Evolutionary conservation across 30 jellyfish, hydroid and myxozoan genomes (phyloP), one percentile per base, ranked within the genome.

Genomic region (Mastigias papua): DNA sequence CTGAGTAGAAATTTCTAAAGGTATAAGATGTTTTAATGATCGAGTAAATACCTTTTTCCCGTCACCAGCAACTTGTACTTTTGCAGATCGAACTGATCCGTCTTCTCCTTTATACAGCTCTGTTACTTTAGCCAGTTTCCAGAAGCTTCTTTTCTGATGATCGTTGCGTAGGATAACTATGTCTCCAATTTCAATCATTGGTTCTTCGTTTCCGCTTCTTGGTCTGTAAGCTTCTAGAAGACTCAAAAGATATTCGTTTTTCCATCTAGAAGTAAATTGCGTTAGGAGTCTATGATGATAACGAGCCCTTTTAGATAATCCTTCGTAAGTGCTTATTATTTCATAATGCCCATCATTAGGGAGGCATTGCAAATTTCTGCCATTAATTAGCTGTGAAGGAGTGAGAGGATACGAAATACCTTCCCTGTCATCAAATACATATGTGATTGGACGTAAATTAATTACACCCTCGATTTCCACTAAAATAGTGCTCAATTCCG

Each of bases 201-300:
- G 91, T 17, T 60, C 66, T 15, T 73, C 34, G 46, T 22, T 49
- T 58, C 20, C 65, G 8, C 22, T 63, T 67, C 64, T 80, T 28
- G 91, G 91, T 35, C 82, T 80, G 46, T 80, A 80, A 17, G 82
- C 91, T 48, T 80, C 91, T 37, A 80, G 35, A 15, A 80, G 91
- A 46, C 82, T 49, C 37, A 63, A 63, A 54, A 80, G 57, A 46
- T 80, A 80, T 22, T 80, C 91, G 29, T 80, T 80, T 64, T 67
- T 66, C 91, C 91, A 80, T 17, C 82, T 51, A 9, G 26, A 34
- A 10, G 73, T 4, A 63, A 80, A 80, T 13, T 80, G 81, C 6
- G 32, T 9, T n/a, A 80, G 48, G 25, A 63, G 46, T 30, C 30
- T 80, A 25, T 83, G 91, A 30, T 80, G 58, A 48, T 80, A 80